phyloP scores from a whole-genome alignment of 2,888 invertebrate species.

The Sclerodermus sp. region DNA sequence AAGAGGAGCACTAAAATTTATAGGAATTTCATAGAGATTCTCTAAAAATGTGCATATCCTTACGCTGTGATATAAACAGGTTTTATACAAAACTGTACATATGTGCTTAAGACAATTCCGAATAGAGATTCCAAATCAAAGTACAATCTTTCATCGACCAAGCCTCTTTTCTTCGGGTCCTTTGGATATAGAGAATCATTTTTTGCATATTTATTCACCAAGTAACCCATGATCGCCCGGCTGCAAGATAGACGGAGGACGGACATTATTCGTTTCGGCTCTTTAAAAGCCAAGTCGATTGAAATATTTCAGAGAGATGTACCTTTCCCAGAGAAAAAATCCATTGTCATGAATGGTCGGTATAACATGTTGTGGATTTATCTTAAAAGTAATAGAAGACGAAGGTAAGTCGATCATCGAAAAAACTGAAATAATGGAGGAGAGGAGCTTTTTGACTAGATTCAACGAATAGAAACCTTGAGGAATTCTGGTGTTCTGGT shows the following conservation, averaged over 20 bases:
- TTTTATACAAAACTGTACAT: constrained; percentile 71
- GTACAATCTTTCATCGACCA: constrained; percentile 77
- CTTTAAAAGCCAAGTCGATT: too few species aligned
- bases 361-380: constrained; percentile 83
- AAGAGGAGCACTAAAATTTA: too few species aligned
- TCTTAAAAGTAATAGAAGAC: too few species aligned
- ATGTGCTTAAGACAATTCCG: constrained; percentile 70
- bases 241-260: constrained; percentile 49
- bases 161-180: constrained; percentile 73
- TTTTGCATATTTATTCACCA: constrained; percentile 79
- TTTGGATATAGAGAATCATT: constrained; percentile 74
- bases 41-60: too few species aligned
- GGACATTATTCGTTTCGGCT: neutral
- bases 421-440: too few species aligned
- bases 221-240: constrained; percentile 78
- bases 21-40: too few species aligned
- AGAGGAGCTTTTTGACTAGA: too few species aligned
- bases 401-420: too few species aligned
- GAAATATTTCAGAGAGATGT: constrained; percentile 1
- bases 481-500: constrained; percentile 68
- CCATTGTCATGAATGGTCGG: constrained; percentile 85
- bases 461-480: too few species aligned
- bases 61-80: too few species aligned
- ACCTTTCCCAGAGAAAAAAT: constrained; percentile 77
- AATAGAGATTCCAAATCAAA: constrained; percentile 80